Conservation (phyloP, 2,113 vertebrate genomes). For the Craseonycteris thonglongyai region DNA sequence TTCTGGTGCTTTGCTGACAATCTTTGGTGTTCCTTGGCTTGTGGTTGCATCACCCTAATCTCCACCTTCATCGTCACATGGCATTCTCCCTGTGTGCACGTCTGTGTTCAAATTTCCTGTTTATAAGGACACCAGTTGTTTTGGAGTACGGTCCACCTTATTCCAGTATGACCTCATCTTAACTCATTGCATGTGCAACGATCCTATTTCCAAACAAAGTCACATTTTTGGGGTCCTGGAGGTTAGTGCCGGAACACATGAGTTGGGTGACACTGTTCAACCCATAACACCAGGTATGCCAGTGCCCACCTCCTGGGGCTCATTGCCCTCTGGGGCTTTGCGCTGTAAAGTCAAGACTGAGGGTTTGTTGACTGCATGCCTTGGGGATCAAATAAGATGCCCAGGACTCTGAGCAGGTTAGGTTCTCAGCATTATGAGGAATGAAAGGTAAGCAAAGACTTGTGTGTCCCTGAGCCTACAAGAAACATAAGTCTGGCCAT, state of each 20-base stretch:
- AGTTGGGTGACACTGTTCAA: neutral
- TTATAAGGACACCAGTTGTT: too few species aligned
- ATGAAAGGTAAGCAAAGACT: neutral
- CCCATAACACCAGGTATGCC: neutral
- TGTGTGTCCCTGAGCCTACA: neutral
- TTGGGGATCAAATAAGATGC: neutral
- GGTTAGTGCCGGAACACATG: neutral
- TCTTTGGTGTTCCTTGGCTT: too few species aligned
- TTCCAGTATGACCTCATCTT: neutral
- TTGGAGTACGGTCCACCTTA: neutral
- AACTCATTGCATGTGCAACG: neutral
- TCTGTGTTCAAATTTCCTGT: neutral
- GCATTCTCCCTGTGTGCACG: fast-evolving
- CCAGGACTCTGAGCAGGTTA: neutral
- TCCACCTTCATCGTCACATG: neutral
- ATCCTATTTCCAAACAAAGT: neutral
- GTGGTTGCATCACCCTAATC: fast-evolving
- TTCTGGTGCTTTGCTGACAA: neutral
- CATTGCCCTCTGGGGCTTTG: neutral
- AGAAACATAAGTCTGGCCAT: neutral
- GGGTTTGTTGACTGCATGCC: neutral
- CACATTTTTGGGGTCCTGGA: neutral
- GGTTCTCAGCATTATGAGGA: neutral
- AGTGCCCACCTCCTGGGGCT: neutral
- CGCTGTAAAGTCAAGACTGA: neutral